Percentiles rank a stretch among this genome's conserved stretches.
These are phyloP conservation scores for Dolichotis patagonum DNA, from an alignment of 2,113 vertebrate species.

Conservation along the genomic window DNA sequence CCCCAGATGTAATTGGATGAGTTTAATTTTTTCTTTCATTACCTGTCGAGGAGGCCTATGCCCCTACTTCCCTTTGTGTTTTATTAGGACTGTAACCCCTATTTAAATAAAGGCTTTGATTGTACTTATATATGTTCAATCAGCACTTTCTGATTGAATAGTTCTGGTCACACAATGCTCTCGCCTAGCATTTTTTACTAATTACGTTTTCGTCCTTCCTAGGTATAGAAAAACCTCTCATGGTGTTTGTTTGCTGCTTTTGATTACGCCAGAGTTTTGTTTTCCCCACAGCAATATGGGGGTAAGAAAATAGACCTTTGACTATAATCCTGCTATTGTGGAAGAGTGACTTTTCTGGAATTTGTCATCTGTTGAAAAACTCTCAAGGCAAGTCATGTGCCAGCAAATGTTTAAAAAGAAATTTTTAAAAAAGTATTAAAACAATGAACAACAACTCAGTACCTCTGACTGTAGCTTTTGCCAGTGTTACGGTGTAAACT, in stretches of 20 bases:
- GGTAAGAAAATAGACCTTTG: conserved; percentile 15
- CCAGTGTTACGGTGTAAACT: conserved; percentile 10
- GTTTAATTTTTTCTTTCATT: conserved; percentile 94
- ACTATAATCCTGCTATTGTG: not conserved
- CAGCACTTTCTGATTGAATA: conserved; percentile 91
- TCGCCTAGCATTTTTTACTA: conserved; percentile 88
- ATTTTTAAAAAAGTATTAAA: not conserved
- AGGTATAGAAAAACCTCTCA: conserved; percentile 80
- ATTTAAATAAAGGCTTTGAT: conserved; percentile 93
- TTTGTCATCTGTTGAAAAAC: not conserved
- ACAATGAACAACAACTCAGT: not conserved
- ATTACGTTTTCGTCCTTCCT: conserved; percentile 87
- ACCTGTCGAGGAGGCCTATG: conserved; percentile 91
- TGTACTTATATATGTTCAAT: conserved; percentile 91
- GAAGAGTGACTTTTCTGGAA: not conserved
- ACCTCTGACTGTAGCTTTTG: not conserved
- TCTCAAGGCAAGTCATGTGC: not conserved
- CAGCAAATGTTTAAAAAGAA: not conserved
- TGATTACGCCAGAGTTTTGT: conserved; percentile 78
- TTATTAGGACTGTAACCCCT: conserved; percentile 93
- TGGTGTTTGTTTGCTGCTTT: conserved; percentile 79
- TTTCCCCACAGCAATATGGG: conserved; percentile 14
- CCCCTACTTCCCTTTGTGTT: conserved; percentile 92
- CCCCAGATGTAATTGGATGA: conserved; percentile 93
- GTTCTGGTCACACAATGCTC: conserved; percentile 85